Conservation (phyloP, 1,140 invertebrate species). For the Sogatella furcifera region DNA sequence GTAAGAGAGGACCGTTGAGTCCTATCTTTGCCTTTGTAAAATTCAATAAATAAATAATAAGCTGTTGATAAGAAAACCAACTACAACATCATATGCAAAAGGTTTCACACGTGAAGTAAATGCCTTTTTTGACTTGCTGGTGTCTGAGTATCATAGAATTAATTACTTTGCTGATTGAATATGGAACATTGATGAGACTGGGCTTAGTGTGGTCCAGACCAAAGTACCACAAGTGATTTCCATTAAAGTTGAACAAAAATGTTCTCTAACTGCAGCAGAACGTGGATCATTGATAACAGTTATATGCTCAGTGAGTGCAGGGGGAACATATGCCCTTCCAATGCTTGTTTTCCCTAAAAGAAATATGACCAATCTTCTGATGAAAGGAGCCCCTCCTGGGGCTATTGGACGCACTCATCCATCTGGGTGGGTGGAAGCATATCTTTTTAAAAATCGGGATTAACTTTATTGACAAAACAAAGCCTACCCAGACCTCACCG, state of each 20-base stretch:
- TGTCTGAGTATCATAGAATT: conserved; percentile 16
- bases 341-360: conserved; percentile 29
- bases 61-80: conserved; percentile 27
- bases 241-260: conserved; percentile 22
- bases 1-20: no score
- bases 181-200: conserved; percentile 29
- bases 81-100: conserved; percentile 29
- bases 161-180: conserved; percentile 20
- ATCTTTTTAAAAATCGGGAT: conserved; percentile 23
- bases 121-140: conserved; percentile 25
- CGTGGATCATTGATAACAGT: conserved; percentile 24
- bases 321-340: conserved; percentile 28
- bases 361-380: conserved; percentile 22
- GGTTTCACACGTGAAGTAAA: conserved; percentile 27
- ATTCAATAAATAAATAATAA: no score
- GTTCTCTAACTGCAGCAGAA: conserved; percentile 24
- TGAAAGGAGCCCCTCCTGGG: conserved; percentile 28
- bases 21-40: no score
- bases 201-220: conserved; percentile 8
- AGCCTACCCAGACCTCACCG: conserved; percentile 19
- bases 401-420: conserved; percentile 25
- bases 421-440: conserved; percentile 23
- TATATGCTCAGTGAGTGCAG: conserved; percentile 26
- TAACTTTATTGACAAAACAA: conserved; percentile 19
- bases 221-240: conserved; percentile 22